Evolutionary conservation across 2,888 invertebrate species (phyloP), one percentile per base, ranked within the genome.

Genomic region (Unio delphinus): DNA sequence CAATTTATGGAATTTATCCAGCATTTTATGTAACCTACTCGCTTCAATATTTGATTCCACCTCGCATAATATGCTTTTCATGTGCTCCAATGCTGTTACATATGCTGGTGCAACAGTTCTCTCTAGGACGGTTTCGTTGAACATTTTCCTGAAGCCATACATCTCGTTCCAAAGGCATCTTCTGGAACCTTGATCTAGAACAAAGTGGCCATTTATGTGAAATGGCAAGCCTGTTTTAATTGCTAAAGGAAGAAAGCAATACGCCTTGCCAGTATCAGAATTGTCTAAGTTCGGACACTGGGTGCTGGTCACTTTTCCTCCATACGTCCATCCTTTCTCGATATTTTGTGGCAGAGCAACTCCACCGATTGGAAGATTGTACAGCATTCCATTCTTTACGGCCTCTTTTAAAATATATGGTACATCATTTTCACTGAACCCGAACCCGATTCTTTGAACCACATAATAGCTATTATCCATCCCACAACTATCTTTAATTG

Each of bases 161-260:
- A 74, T 55, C 23, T 66, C 58, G 30, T 74, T 70, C 78, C 81
- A 84, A 1, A 83, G 62, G 61, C 67, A 72, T 64, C 83, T 70
- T 70, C 85, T 73, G 0, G 81, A 73, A 71, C 84, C 83, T 61
- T 86, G 81, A 64, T 83, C 84, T 8, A 87, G 72, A 8, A 79
- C 80, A 78, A 86, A 87, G 59, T 85, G 80, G 3, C 81, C 85
- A 73, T 86, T 84, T 6, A 87, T 72, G 63, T 86, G 83, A 15
- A 84, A 72, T 23, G 86, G 86, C 4, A 87, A 72, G 8, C 79
- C 78, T 5, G 84, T 82, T 28, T 67, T 34, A 20, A 79, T 65
- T 11, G 87, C 85, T 23, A 87, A 67, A 18, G 87, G 86, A 28
- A 87, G 73, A 57, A 81, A 84, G 61, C 87, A 87, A 73, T 80